A percentile compares a stretch with the other conserved stretches of the same genome.
Evolutionary conservation across 1,140 invertebrate species (phyloP).

Genomic region (Euura saliciscinereae): DNA sequence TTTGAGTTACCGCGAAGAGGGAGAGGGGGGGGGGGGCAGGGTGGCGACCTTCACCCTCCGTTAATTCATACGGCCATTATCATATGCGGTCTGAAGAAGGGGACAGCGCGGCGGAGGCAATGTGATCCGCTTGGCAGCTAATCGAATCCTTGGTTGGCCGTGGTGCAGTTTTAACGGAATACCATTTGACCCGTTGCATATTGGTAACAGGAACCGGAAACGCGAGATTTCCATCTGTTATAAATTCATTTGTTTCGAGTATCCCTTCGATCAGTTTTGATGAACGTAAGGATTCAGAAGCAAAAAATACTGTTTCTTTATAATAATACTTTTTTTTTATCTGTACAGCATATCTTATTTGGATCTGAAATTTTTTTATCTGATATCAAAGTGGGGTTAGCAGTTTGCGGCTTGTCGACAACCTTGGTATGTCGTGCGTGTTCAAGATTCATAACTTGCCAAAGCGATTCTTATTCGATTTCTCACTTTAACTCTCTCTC

Average conservation of each 20-base stretch:
- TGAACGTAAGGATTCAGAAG: too few species aligned
- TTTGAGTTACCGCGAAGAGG: conserved; percentile 37
- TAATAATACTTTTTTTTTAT: too few species aligned
- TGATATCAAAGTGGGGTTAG: too few species aligned
- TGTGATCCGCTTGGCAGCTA: conserved; percentile 1
- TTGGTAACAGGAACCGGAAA: too few species aligned
- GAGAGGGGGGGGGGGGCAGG: conserved; percentile 14
- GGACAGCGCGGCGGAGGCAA: background rate
- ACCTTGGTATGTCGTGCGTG: conserved; percentile 2
- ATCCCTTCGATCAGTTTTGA: too few species aligned
- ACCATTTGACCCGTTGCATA: background rate
- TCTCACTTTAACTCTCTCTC: background rate
- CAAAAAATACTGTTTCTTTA: too few species aligned
- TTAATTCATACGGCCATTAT: conserved; percentile 50
- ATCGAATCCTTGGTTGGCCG: background rate
- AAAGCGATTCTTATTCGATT: conserved; percentile 3
- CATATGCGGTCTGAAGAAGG: conserved; percentile 30
- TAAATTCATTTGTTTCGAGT: too few species aligned
- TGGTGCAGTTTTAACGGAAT: conserved; percentile 1
- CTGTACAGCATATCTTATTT: too few species aligned
- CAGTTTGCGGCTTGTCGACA: background rate
- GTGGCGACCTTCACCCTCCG: conserved; percentile 49
- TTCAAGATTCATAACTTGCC: conserved; percentile 1
- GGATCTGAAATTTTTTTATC: too few species aligned
- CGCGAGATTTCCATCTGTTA: too few species aligned